A percentile compares a stretch with the other conserved stretches of the same genome.
Evolutionary conservation across 2,888 invertebrate genomes (phyloP).

Genomic region (Chymomyza fuscimana): DNA sequence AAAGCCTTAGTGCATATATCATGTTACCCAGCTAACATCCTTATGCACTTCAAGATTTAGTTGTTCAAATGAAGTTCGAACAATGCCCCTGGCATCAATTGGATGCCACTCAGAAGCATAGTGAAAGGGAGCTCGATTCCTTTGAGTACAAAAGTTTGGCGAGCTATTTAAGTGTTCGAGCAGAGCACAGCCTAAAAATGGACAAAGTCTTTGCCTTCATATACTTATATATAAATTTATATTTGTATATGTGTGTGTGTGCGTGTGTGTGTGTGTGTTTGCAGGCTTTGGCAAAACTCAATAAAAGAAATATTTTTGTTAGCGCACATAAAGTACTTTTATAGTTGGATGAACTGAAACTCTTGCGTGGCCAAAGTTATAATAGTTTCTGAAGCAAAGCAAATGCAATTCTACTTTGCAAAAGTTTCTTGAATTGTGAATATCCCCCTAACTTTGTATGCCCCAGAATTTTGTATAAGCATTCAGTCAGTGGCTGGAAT

Average conservation of each 20-base stretch:
- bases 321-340: conserved; percentile 71
- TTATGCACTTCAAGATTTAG: not conserved
- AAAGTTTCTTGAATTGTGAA: conserved; percentile 60
- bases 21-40: not conserved
- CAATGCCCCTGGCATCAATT: conserved; percentile 61
- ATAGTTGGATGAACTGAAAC: conserved; percentile 67
- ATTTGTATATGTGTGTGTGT: no score
- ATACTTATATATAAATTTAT: not conserved
- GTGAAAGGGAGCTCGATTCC: not conserved
- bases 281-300: conserved; percentile 50
- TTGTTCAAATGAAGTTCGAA: conserved; percentile 41
- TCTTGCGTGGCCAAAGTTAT: conserved; percentile 57
- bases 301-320: conserved; percentile 74
- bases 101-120: conserved; percentile 38
- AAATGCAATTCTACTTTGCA: conserved; percentile 69
- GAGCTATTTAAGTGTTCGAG: not conserved
- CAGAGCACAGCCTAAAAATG: not conserved
- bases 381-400: conserved; percentile 72
- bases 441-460: conserved; percentile 4
- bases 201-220: not conserved
- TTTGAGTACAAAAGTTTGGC: conserved; percentile 1
- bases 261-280: conserved; percentile 16
- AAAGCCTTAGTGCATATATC: not conserved
- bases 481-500: not conserved
- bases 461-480: not conserved